Conservation (phyloP, 1,140 invertebrate genomes). For the Brachionus sp. region DNA sequence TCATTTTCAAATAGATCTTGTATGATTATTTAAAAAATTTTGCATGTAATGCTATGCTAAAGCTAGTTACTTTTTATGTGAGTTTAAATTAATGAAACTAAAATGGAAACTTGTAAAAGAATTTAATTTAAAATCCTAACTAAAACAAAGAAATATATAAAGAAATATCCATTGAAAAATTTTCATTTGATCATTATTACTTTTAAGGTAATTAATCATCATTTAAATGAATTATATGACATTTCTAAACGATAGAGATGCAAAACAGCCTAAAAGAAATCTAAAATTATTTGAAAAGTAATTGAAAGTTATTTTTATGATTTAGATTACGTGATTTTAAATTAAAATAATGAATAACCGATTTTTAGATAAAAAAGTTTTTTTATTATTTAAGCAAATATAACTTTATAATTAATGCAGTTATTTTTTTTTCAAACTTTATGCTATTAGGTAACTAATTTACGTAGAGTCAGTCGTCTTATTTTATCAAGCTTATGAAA, state of each 20-base stretch:
- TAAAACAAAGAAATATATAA: not conserved
- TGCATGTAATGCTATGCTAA: no score
- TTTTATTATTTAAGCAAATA: not conserved
- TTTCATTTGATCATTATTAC: not conserved
- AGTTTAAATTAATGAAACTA: no score
- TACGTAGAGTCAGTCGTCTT: not conserved
- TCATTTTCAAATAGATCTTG: no score
- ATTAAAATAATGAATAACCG: not conserved
- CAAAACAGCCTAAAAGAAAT: not conserved
- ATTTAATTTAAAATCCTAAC: not conserved
- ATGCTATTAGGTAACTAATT: not conserved
- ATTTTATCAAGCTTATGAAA: not conserved
- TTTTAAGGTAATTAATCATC: not conserved
- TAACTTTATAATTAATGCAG: not conserved
- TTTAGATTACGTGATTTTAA: not conserved
- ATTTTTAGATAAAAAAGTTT: not conserved
- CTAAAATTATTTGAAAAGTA: not conserved
- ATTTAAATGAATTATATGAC: not conserved
- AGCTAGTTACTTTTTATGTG: no score
- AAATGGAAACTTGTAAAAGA: no score
- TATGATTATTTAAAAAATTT: no score
- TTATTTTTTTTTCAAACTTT: not conserved
- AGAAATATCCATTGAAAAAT: no score
- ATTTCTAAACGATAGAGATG: not conserved
- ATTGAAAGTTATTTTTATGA: not conserved